Base-by-base conservation (phyloP, 2,888 invertebrate genomes). In the Brachypalpus laphriformis region DNA sequence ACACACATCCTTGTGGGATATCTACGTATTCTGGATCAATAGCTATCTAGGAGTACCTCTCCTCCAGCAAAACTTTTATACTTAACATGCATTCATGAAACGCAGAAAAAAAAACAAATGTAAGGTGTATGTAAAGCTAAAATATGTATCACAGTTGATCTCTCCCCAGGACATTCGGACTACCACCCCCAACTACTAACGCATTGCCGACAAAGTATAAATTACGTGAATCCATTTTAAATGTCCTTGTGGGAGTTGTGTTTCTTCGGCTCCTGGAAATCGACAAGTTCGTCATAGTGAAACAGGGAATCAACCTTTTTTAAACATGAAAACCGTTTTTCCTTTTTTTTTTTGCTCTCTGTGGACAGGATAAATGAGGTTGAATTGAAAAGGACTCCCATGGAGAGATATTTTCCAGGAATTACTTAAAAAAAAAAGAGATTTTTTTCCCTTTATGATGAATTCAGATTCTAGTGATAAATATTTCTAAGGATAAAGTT, bases 401-500 rank as follows among this genome's bases (percentile, higher is more conserved):
- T 28, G 16, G 42, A 61, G 40, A 51, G 25, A 31, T 37, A 51
- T 51, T 51, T 61, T 9, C 37, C 18, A n/a, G 40, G 31, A 51
- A 40, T 72, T 61, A 54, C 51, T 54, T 31, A 22, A 51, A 7
- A 22, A 42, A 54, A 70, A 70, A 31, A 8, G 56, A 31, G 8
- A 25, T 18, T 42, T 20, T 61, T 61, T 14, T 61, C 40, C 61
- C 18, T 54, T 63, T 42, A 20, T 54, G 42, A 72, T 63, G 51
- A 63, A 72, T 65, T 74, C 45, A 31, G 9, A 56, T 22, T 56
- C 20, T 31, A 25, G 45, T 74, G 63, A 45, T 72, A 51, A 72
- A 72, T 61, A 63, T 54, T 70, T 45, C 42, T 16, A 45, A 40
- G 45, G 54, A 51, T 37, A 49, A 66, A 51, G 51, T 51, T 37